Base-by-base conservation (phyloP, 1,140 invertebrate genomes). In the Camponotus vicinus region DNA sequence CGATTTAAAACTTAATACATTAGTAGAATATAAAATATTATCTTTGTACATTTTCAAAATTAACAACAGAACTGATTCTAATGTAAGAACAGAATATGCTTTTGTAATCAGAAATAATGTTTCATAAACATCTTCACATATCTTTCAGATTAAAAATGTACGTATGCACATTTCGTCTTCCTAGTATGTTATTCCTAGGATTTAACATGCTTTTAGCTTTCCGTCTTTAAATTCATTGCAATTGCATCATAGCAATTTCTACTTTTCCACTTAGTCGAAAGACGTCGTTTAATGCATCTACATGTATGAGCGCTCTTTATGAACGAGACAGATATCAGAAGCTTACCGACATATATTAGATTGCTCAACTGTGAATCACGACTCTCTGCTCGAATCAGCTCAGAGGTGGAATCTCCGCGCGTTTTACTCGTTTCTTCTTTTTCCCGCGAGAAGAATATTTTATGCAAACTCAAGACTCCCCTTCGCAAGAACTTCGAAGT, bases 381-480 rank as follows among this genome's bases (percentile, higher is more conserved):
- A 63, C 49, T 86, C 78, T 78, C 42, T 52, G 66, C 59, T 61
- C 75, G 80, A 86, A 84, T 86, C 89, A 80, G 69, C 32, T 76
- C 71, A 45, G 78, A 91, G 87, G 66, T 66, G 69, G 85, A 78
- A 77, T 64, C 67, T 63, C 55, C 75, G 49, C 5, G 49, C 49
- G 76, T 82, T 75, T 85, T 80, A 80, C 69, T 55, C 67, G 87
- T 61, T 85, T 90, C 86, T 45, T 85, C 85, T 80, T 78, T 87
- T 86, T 73, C 90, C 85, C 83, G 0, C 4, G 79, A 86, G 85
- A 86, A 88, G 88, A 91, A 91, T 91, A 91, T 91, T 91, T 91
- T 91, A 91, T 91, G 90, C 84, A 91, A 91, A 91, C 88, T 69
- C 59, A 71, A 87, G 76, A 77, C 61, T 55, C 77, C 70, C 42